Base-by-base conservation (phyloP, 2,797 vertebrate genomes). In the Anguilla anguilla region DNA sequence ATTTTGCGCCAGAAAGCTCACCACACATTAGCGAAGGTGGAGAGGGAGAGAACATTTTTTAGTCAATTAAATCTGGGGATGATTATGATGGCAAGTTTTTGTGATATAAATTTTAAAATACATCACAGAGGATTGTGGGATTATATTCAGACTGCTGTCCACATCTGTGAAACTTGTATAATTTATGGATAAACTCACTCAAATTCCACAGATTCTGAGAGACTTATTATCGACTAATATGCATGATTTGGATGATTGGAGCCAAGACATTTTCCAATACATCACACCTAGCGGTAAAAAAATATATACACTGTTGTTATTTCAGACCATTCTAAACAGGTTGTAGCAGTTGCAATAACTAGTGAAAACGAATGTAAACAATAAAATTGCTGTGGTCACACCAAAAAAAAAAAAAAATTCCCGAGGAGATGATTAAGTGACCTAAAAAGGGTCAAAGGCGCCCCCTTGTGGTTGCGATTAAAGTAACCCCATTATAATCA, bases 401-500 rank as follows among this genome's bases (percentile, higher is more conserved):
- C 11, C 17, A 46, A 46, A 46, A 35, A 35, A 35, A 43, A 43
- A 46, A 46, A 3, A 77, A 10, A 35, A n/a, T 43, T 77, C 15
- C 35, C 35, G 43, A 77, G 72, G 35, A 77, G 13, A 43, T 39
- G 43, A 35, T 43, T 15, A 3, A 35, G 72, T 28, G 61, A 64
- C 22, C 61, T 25, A 64, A 64, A 86, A 88, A 88, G 82, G 88
- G 82, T 61, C 77, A 91, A 89, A 88, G 46, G 86, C 91, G 86
- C 90, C 92, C 90, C 92, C 93, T 90, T 85, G 90, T 87, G 93
- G 85, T 87, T 51, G 46, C 22, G 11, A n/a, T 49, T 49, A 82
- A 82, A 25, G 43, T n/a, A 7, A 82, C 51, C 1, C 43, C 25
- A 22, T 82, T 10, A 51, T 9, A n/a, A 82, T 4, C n/a, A 6